Evolutionary conservation across 2,797 vertebrate genomes (phyloP), one percentile per base, ranked within the genome.

Genomic region (Platyrinchus mystaceus): DNA sequence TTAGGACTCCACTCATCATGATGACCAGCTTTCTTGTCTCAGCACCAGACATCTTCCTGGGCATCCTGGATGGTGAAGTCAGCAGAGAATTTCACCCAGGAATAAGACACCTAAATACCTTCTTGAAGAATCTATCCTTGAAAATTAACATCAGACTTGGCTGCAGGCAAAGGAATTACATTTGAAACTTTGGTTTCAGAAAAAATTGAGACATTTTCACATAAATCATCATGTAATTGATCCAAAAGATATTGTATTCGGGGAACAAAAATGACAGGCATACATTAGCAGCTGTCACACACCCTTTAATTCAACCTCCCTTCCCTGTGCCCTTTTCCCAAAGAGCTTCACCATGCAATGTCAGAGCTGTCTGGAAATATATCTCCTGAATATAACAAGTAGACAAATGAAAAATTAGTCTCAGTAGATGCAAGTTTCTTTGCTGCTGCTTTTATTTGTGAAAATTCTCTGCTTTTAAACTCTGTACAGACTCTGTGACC

Each of bases 161-260:
- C 34, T 71, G 34, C 18, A 27, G 27, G 26, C 13, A 80, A 82
- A 87, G 30, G 22, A 90, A 71, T 85, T 74, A 60, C 6, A 58
- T 3, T 56, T 53, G 79, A 93, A 93, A 79, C 68, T 62, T 70
- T 68, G 32, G 81, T 93, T 86, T 94, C 75, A 95, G 66, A 12
- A 91, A 74, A 96, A 79, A 88, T 21, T 19, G 95, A 95, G 83
- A 91, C 37, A 94, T 95, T 96, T 95, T 94, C 75, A 86, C 81
- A 62, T 94, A 97, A 83, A 96, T 93, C 89, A 93, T 39, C 37
- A 70, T 89, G 80, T 82, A 96, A 93, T 71, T 92, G 70, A 95
- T 91, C 50, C 93, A 96, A 93, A 37, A 82, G 27, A 89, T 88
- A 62, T 0, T 60, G 37, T 70, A 50, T 64, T 96, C 71, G 20